Evolutionary conservation across 2,113 vertebrate genomes (phyloP).

Genomic region (Naja naja): DNA sequence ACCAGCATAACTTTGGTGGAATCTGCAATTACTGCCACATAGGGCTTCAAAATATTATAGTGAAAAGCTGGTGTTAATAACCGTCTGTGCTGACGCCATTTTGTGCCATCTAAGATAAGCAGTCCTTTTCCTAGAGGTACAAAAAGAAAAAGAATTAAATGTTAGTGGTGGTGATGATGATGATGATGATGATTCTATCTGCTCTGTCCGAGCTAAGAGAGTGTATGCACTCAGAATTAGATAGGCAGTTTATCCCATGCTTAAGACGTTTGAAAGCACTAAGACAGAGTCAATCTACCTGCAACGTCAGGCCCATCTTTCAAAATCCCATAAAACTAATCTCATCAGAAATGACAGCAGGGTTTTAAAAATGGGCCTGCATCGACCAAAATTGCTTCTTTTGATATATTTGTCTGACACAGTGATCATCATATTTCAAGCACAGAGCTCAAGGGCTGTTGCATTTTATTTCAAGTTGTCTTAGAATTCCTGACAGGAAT

Average conservation of each 20-base stretch:
- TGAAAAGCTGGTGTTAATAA: slow-evolving; percentile 84
- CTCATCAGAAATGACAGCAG: background rate
- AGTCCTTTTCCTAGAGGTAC: slow-evolving; percentile 72
- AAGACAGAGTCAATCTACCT: background rate
- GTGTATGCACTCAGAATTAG: background rate
- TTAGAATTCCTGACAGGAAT: background rate
- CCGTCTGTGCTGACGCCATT: slow-evolving; percentile 75
- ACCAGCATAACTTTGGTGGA: slow-evolving; percentile 77
- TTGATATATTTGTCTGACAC: background rate
- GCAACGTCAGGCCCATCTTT: background rate
- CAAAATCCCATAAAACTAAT: background rate
- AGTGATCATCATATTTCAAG: background rate
- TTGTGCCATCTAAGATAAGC: slow-evolving; percentile 70
- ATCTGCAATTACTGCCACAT: slow-evolving; percentile 70
- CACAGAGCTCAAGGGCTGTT: background rate
- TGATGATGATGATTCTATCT: background rate
- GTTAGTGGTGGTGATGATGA: background rate
- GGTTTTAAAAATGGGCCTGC: background rate
- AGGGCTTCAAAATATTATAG: slow-evolving; percentile 80
- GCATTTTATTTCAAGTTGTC: background rate
- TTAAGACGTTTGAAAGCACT: background rate
- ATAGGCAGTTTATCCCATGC: background rate
- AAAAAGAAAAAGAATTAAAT: background rate
- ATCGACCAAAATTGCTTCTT: background rate
- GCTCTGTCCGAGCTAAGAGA: background rate